These are phyloP conservation scores for Coptodon rendalli DNA, from an alignment of 2,113 vertebrate genomes.

Conservation along the genomic window DNA sequence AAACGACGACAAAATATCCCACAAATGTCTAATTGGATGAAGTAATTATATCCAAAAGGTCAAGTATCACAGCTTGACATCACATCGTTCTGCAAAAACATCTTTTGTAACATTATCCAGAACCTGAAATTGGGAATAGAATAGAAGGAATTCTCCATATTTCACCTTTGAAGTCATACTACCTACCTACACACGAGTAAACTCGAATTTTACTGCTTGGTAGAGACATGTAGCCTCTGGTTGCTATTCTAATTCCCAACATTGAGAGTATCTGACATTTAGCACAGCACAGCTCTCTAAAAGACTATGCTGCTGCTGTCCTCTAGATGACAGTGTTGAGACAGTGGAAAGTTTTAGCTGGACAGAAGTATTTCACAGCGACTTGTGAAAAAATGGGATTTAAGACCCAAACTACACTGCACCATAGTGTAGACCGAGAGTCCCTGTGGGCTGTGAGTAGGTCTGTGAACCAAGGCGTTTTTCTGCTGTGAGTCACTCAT, in stretches of 20 bases:
- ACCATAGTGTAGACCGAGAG: background rate
- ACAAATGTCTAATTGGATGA: background rate
- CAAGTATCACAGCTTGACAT: background rate
- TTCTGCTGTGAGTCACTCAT: background rate
- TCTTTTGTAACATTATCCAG: background rate
- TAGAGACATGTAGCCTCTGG: background rate
- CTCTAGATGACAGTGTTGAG: conserved; percentile 1
- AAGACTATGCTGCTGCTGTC: background rate
- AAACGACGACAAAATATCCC: fast-evolving
- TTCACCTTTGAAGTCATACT: background rate
- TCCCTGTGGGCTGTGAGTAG: background rate
- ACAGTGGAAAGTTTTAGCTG: background rate
- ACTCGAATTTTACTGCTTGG: background rate
- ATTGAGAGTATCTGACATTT: background rate
- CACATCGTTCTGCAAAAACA: background rate
- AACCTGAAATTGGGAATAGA: background rate
- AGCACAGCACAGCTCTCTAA: background rate
- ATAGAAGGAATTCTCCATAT: background rate
- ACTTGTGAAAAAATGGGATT: background rate
- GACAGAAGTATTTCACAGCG: background rate
- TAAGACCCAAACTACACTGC: background rate
- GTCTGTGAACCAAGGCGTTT: background rate
- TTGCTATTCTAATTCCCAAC: background rate
- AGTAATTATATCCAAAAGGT: background rate
- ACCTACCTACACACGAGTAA: background rate